Percentiles rank a stretch among this genome's conserved stretches.
phyloP scores from a whole-genome alignment of 1,140 invertebrate species.

The Diploscapter pachys region DNA sequence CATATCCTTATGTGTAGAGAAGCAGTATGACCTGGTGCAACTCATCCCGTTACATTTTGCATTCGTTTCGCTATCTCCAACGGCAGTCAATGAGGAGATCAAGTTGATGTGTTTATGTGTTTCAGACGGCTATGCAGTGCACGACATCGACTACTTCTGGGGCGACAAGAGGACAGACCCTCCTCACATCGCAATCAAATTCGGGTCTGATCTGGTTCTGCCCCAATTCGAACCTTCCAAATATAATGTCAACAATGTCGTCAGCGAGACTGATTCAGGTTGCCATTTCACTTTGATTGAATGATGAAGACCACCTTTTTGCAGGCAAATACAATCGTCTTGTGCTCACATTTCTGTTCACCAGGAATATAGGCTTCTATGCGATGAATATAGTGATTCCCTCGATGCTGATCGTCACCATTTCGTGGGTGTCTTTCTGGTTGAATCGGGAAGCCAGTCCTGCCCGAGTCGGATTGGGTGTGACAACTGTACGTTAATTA shows the following conservation, averaged over 20 bases:
- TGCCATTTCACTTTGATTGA: not conserved
- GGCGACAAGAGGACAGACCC: slow-evolving; percentile 37
- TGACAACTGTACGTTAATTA: slow-evolving; percentile 43
- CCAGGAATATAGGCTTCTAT: slow-evolving; percentile 96
- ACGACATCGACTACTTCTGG: slow-evolving; percentile 46
- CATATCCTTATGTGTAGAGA: too few relatives aligned
- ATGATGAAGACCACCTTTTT: not conserved
- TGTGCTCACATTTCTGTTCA: slow-evolving; percentile 80
- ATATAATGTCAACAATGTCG: slow-evolving; percentile 46
- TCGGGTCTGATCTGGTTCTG: slow-evolving; percentile 44
- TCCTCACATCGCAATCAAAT: slow-evolving; percentile 41
- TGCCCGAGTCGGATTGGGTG: slow-evolving; percentile 58
- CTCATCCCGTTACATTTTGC: not conserved
- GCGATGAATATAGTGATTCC: slow-evolving; percentile 99
- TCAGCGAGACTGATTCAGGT: slow-evolving; percentile 52
- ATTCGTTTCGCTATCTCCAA: not conserved
- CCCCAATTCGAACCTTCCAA: slow-evolving; percentile 51
- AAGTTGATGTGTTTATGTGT: not conserved
- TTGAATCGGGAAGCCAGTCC: slow-evolving; percentile 60
- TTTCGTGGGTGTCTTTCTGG: slow-evolving; percentile 67
- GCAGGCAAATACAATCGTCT: slow-evolving; percentile 55
- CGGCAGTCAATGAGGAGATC: slow-evolving; percentile 1
- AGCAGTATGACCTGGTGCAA: slow-evolving; percentile 13
- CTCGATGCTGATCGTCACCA: slow-evolving; percentile 94
- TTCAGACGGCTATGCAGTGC: slow-evolving; percentile 42